Evolutionary conservation across 2,888 invertebrate species (phyloP).

Genomic region (Noctua fimbriata): DNA sequence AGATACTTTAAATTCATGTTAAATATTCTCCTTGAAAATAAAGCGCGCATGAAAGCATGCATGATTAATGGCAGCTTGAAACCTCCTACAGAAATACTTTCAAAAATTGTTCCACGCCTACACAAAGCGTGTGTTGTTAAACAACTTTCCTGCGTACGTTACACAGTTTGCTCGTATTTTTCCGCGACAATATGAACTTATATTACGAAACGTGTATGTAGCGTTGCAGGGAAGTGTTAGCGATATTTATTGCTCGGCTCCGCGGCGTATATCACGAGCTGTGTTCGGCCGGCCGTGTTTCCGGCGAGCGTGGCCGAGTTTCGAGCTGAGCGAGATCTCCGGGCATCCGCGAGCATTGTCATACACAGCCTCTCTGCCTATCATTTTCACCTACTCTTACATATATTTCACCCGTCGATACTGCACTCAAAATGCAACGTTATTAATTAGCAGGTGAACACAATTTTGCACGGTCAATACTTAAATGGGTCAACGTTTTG

Average conservation of each 20-base stretch:
- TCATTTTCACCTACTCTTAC: conserved; percentile 60
- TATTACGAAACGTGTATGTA: conserved; percentile 35
- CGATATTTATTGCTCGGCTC: conserved; percentile 63
- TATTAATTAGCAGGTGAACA: conserved; percentile 52
- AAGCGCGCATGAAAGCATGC: background rate
- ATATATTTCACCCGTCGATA: conserved; percentile 43
- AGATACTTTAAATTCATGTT: conserved; percentile 19
- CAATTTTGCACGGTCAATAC: conserved; percentile 53
- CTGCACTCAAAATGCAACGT: conserved; percentile 48
- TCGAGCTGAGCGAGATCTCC: conserved; percentile 78
- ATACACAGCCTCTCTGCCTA: conserved; percentile 64
- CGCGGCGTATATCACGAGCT: conserved; percentile 59
- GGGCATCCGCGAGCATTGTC: conserved; percentile 79
- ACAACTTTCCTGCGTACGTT: conserved; percentile 47
- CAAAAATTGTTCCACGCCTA: conserved; percentile 15
- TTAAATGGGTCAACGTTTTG: conserved; percentile 61
- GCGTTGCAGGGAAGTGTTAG: conserved; percentile 54
- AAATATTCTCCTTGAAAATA: conserved; percentile 18
- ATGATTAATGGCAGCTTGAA: conserved; percentile 6
- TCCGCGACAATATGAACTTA: conserved; percentile 47
- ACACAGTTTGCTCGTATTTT: conserved; percentile 40
- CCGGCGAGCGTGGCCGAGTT: conserved; percentile 82
- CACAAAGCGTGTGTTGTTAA: conserved; percentile 36
- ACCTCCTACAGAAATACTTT: conserved; percentile 29
- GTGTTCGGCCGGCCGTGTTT: conserved; percentile 74